These are phyloP conservation scores for Lasioglossum pauxillum DNA, from an alignment of 2,888 invertebrate species.

Conservation along the genomic window DNA sequence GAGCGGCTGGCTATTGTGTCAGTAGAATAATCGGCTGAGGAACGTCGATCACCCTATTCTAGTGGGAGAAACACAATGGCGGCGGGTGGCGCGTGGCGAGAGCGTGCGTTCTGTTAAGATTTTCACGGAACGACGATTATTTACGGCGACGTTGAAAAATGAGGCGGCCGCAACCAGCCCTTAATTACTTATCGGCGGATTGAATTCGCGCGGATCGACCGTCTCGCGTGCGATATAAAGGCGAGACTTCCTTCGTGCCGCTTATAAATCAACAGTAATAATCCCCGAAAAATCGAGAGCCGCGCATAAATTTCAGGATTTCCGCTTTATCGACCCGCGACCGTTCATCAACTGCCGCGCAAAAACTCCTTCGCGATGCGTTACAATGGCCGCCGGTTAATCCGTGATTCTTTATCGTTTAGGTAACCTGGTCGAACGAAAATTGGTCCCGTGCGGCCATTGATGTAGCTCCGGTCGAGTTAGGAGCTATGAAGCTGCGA, in stretches of 20 bases:
- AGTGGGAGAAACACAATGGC: constrained; percentile 29
- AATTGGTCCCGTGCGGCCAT: not conserved
- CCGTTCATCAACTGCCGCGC: constrained; percentile 53
- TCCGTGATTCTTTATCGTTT: constrained; percentile 39
- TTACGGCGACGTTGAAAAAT: constrained; percentile 54
- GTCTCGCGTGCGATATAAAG: constrained; percentile 37
- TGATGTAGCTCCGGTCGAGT: not conserved
- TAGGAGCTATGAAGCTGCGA: not conserved
- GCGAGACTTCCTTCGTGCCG: constrained; percentile 40
- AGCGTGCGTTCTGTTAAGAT: constrained; percentile 28
- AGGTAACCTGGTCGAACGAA: not conserved
- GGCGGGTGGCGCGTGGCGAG: not conserved
- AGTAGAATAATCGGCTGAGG: constrained; percentile 40
- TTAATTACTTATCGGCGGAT: constrained; percentile 55
- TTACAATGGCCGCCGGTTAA: constrained; percentile 52
- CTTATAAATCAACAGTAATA: constrained; percentile 55
- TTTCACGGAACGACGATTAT: constrained; percentile 40
- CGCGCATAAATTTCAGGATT: constrained; percentile 51
- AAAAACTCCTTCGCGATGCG: constrained; percentile 49
- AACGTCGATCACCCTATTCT: constrained; percentile 41
- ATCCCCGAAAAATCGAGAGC: constrained; percentile 57
- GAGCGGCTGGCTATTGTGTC: constrained; percentile 20
- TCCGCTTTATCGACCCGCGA: constrained; percentile 47
- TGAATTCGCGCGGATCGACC: constrained; percentile 43
- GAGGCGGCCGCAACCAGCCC: constrained; percentile 31